These are phyloP conservation scores for Amiota communis DNA, from an alignment of 2,888 invertebrate genomes.

Conservation along the genomic window DNA sequence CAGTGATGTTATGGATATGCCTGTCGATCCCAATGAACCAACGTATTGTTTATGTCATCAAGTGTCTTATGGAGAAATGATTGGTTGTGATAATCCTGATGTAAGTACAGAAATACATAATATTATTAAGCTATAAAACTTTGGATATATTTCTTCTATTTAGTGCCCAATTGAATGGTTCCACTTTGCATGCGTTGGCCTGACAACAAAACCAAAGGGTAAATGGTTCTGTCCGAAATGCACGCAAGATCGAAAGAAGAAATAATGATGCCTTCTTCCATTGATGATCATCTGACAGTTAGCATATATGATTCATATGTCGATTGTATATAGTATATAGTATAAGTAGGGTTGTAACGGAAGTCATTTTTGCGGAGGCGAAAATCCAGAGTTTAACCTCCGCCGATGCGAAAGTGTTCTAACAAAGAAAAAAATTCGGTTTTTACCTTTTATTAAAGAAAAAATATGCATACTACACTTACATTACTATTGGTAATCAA, in stretches of 20 bases:
- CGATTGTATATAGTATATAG: background rate
- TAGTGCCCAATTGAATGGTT: constrained; percentile 92
- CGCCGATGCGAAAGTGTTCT: no score
- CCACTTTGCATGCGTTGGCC: constrained; percentile 91
- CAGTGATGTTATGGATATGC: constrained; percentile 92
- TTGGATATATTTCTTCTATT: constrained; percentile 31
- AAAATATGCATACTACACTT: no score
- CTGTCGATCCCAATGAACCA: constrained; percentile 97
- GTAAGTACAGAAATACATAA: constrained; percentile 51
- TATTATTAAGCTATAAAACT: background rate
- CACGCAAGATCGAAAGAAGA: constrained; percentile 85
- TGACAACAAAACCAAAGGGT: constrained; percentile 91
- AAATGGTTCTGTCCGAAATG: constrained; percentile 97
- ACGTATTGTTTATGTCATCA: constrained; percentile 99
- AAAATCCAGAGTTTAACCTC: no score
- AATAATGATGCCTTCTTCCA: constrained; percentile 75
- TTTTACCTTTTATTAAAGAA: no score
- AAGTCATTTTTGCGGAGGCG: no score
- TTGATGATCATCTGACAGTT: background rate
- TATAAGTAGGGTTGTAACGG: no score
- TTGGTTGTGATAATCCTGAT: constrained; percentile 92
- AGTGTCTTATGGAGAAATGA: constrained; percentile 96
- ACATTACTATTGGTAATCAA: no score
- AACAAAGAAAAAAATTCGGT: no score
- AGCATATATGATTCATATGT: constrained; percentile 27